Evolutionary conservation across 1,140 invertebrate species (phyloP), one percentile per base, ranked within the genome.

Genomic region (Drosophila navojoa): DNA sequence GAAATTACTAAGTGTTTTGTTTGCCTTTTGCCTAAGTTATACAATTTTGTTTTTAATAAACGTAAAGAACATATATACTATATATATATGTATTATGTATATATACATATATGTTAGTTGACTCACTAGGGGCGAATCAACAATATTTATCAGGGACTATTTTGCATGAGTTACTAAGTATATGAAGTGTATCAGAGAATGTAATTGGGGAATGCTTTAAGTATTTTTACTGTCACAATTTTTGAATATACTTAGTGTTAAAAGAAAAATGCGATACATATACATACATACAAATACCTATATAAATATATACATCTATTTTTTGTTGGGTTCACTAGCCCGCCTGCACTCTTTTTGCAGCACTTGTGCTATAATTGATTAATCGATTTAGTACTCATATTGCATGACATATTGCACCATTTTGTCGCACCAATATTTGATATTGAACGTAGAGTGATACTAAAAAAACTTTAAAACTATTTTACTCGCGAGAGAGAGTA

Each of bases 401-500:
- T 47, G 58, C 35, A 45, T 50, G 35, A 62, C 29, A 74, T 55
- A 68, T 27, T 84, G 84, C 84, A 87, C 84, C 84, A 69, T 77
- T 87, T 73, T 87, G 79, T 87, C 47, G 84, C 84, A 87, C 84
- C 84, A 87, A 87, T 87, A 89, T 89, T 74, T 72, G 50, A 87
- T 87, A 87, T 87, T 87, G 84, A 87, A 64, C 71, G 73, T 87
- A 87, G 84, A 89, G 84, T 87, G 84, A 87, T 87, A 80, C 74
- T 53, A 38, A 49, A 45, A 32, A 32, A 71, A 77, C 29, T 15
- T 19, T 35, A 19, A 66, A 61, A 81, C 79, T 81, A 86, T 82
- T 87, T 79, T 77, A 87, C 67, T 66, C 7, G n/a, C 7, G 29
- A 59, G 58, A n/a, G 16, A 16, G 67, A 45, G 6, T 45, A 45